Base-by-base conservation (phyloP, 2,113 vertebrate species). In the Reinhardtius hippoglossoides region DNA sequence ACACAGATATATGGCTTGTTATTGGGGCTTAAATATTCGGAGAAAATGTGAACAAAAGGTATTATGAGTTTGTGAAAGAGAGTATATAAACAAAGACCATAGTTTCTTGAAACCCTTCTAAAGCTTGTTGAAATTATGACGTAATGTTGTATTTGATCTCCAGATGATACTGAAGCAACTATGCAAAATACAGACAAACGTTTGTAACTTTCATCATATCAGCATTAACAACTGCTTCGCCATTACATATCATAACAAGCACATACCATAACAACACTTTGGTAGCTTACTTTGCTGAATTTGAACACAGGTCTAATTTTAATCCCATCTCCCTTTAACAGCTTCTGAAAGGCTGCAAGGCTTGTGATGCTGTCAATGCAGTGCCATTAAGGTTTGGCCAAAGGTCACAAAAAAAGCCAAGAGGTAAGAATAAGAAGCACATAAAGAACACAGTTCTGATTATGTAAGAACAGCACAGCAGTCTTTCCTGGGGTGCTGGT, bases 321-420 rank as follows among this genome's bases (percentile, higher is more conserved):
- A 37, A 37, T 46, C 13, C 1, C 18, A 1, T 55, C 27, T 62
- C 23, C 57, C 8, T 16, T 63, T 54, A 9, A 44, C 50, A 35
- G 4, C 15, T 3, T 24, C 20, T 26, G n/a, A 56, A 20, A 62
- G 20, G 61, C 14, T 31, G 15, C 13, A 18, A 71, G 18, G 8
- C 20, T 44, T 67, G 44, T 26, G 14, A 52, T 6, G 16, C 21
- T 9, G 15, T 46, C 20, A 58, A 64, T 69, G 72, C 65, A 55
- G 56, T n/a, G 68, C 20, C 31, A 75, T 60, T 44, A 63, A 35
- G 58, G 64, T 69, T 52, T 24, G 52, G 54, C 20, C 63, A 85
- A 67, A 85, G 85, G 80, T 81, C 78, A 84, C 1, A 48, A 61
- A 75, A 83, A 60, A 79, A 75, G 67, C 21, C 26, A 24, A 63